These are phyloP conservation scores for Discoglossus pictus DNA, from an alignment of 2,797 vertebrate species.

Conservation along the genomic window DNA sequence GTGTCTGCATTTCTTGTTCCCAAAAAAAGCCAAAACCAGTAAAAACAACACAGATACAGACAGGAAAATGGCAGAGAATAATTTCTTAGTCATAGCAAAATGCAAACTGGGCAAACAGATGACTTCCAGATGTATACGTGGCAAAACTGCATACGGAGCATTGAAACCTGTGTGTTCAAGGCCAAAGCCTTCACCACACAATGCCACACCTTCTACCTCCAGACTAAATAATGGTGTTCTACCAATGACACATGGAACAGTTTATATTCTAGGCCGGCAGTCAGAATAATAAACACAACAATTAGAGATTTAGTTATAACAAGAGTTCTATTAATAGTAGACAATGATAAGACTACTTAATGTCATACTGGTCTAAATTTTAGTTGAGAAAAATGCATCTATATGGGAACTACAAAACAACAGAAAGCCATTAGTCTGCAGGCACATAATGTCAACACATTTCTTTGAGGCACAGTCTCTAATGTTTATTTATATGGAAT, in stretches of 20 bases:
- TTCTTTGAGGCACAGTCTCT: conserved; percentile 54
- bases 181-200: conserved; percentile 21
- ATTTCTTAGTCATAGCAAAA: too few species aligned
- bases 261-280: conserved; percentile 23
- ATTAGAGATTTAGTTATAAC: conserved; percentile 39
- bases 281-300: conserved; percentile 43
- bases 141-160: too few species aligned
- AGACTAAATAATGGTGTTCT: conserved; percentile 35
- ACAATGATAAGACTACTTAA: conserved; percentile 42
- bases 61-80: too few species aligned
- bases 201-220: conserved; percentile 30
- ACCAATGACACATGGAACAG: conserved; percentile 43
- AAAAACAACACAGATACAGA: too few species aligned
- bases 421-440: conserved; percentile 54
- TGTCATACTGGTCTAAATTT: conserved; percentile 49
- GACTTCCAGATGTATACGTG: too few species aligned
- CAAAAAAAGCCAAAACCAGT: too few species aligned
- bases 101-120: too few species aligned
- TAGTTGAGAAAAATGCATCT: conserved; percentile 38
- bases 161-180: conserved; percentile 14
- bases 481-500: conserved; percentile 61
- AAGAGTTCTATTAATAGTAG: conserved; percentile 36
- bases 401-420: conserved; percentile 54
- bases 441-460: conserved; percentile 57
- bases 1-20: too few species aligned